phyloP scores from a whole-genome alignment of 2,113 vertebrate genomes.

The Microcebus griseorufus region DNA sequence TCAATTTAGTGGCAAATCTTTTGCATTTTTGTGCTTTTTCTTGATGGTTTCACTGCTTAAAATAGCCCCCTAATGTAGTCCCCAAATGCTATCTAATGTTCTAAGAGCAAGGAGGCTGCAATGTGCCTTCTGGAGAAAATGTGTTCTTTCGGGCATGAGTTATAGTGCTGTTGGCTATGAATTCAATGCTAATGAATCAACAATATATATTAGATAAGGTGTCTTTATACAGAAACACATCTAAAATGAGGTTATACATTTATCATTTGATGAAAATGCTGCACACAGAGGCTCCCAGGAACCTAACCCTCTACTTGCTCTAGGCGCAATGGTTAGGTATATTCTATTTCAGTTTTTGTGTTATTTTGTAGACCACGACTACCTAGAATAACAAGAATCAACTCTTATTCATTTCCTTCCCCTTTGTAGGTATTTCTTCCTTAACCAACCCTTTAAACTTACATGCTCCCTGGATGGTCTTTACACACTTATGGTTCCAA shows the following conservation, averaged over 20 bases:
- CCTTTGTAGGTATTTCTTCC: neutral
- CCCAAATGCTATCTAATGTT: neutral
- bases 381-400: neutral
- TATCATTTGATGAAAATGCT: neutral
- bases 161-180: neutral
- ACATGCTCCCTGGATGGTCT: neutral
- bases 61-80: neutral
- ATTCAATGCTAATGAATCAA: neutral
- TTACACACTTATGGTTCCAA: neutral
- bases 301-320: neutral
- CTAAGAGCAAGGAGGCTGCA: neutral
- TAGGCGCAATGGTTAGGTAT: neutral
- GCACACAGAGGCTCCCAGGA: neutral
- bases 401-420: neutral
- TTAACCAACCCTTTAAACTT: neutral
- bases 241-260: neutral
- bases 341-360: neutral
- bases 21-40: neutral
- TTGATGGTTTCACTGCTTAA: neutral
- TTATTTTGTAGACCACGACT: neutral
- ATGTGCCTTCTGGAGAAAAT: neutral
- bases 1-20: neutral
- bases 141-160: neutral
- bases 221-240: neutral
- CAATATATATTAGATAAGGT: neutral